Evolutionary conservation across 1,140 invertebrate species (phyloP), one percentile per base, ranked within the genome.

Genomic region (Chlorops oryzae): DNA sequence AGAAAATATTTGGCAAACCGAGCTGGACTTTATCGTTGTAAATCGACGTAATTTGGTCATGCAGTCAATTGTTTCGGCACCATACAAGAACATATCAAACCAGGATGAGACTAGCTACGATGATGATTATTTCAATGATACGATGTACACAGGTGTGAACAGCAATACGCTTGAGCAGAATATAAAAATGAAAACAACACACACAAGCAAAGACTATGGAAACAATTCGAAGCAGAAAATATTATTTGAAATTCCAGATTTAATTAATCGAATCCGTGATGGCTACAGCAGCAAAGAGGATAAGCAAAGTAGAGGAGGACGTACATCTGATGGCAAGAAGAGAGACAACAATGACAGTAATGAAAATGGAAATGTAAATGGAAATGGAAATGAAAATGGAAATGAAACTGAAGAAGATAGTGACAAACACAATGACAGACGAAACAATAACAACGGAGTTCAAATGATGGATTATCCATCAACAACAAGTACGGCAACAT

Each of bases 21-120:
- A 91, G 72, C 72, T 91, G 47, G 87, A 91, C 64, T 87, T 88
- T 75, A 70, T 90, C 55, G 74, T 87, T 18, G 75, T 80, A 40
- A 83, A 87, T 64, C 79, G 79, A 52, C 86, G 88, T 63, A 77
- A 85, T 32, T 72, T 86, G 49, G 81, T 87, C 17, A 77, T 87
- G 6, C 66, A 87, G 18, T 82, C 81, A 56, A 85, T 87, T 63
- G 80, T 86, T 71, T 80, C 79, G 39, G 75, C 80, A 17, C 64
- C 75, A 35, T 59, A 59, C 47, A 28, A 51, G 18, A 49, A 52
- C n/a, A 43, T 41, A 41, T 47, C 51, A 12, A n/a, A 13, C 22
- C n/a, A n/a, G n/a, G n/a, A n/a, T n/a, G n/a, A n/a, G n/a, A n/a
- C n/a, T n/a, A n/a, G n/a, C n/a, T n/a, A n/a, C 12, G 62, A 65